Percentiles rank a stretch among this genome's conserved stretches.
Evolutionary conservation across 2,888 invertebrate genomes (phyloP).

Genomic region (Tridacna gigas): DNA sequence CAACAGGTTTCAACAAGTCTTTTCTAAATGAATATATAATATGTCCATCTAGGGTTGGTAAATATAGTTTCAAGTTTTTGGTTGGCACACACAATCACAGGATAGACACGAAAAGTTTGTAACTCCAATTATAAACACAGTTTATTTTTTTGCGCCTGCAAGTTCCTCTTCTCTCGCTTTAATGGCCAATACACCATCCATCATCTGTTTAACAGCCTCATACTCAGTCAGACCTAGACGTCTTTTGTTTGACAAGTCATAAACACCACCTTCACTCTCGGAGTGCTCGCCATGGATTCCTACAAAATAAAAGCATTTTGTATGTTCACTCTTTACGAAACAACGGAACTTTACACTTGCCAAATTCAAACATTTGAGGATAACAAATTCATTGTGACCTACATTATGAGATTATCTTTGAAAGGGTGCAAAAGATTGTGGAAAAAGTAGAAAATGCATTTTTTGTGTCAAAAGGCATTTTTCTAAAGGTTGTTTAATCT

Average conservation of each 20-base stretch:
- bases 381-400: not conserved
- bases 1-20: no score
- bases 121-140: not conserved
- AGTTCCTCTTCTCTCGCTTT: constrained; percentile 56
- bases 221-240: constrained; percentile 79
- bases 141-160: constrained; percentile 45
- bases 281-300: constrained; percentile 81
- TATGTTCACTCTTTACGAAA: not conserved
- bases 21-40: not conserved
- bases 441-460: not conserved
- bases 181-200: constrained; percentile 71
- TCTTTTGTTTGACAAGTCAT: constrained; percentile 81
- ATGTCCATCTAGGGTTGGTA: not conserved
- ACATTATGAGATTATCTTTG: no score
- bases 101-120: not conserved
- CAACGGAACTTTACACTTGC: not conserved
- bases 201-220: constrained; percentile 76
- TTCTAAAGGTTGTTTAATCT: no score
- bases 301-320: constrained; percentile 33
- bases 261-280: constrained; percentile 79
- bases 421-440: no score
- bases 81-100: constrained; percentile 37
- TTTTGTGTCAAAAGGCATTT: not conserved
- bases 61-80: not conserved
- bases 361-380: not conserved